phyloP scores from a whole-genome alignment of 2,797 vertebrate genomes.

The Agapornis canus region DNA sequence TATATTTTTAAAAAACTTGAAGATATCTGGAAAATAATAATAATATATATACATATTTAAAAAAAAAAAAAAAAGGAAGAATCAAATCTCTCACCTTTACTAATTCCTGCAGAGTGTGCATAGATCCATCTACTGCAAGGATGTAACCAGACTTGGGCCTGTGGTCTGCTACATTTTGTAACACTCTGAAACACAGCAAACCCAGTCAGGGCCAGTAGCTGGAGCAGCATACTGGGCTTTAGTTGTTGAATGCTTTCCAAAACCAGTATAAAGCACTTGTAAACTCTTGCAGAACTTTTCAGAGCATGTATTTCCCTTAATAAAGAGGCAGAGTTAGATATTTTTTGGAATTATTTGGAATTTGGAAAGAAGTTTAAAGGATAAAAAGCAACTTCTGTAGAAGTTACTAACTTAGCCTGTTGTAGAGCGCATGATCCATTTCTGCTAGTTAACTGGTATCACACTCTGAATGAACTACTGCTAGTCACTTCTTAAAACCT shows the following conservation, averaged over 20 bases:
- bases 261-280: not conserved
- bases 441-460: not conserved
- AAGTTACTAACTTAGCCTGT: not conserved
- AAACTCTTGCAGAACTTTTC: not conserved
- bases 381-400: not conserved
- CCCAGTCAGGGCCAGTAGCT: not conserved
- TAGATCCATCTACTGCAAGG: slow-evolving; percentile 86
- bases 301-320: not conserved
- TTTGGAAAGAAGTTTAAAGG: not conserved
- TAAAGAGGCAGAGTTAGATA: not conserved
- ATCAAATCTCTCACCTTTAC: slow-evolving; percentile 79
- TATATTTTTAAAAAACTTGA: not conserved
- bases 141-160: slow-evolving; percentile 82
- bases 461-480: not conserved
- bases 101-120: slow-evolving; percentile 82
- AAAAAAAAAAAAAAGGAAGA: not conserved
- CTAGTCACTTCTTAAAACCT: not conserved
- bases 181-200: slow-evolving; percentile 72
- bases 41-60: too few species aligned
- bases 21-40: not conserved
- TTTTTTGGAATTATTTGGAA: not conserved
- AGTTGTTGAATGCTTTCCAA: not conserved
- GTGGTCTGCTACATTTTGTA: slow-evolving; percentile 86
- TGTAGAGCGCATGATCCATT: not conserved
- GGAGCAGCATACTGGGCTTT: not conserved